phyloP scores from a whole-genome alignment of 2,888 invertebrate genomes.

The Boloria selene region DNA sequence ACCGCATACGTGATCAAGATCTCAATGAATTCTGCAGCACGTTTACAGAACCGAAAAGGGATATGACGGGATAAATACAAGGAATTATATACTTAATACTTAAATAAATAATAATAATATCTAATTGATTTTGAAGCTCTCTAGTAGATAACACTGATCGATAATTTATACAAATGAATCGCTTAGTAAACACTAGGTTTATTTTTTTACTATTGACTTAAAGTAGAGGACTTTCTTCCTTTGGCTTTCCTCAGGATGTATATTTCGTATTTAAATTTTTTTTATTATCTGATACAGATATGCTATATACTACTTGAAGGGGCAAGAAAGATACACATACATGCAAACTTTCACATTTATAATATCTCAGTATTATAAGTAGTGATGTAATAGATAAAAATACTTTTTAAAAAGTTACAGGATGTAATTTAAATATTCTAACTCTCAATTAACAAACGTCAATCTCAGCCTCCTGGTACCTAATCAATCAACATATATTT shows the following conservation, averaged over 20 bases:
- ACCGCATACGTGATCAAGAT: constrained; percentile 51
- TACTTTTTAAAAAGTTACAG: not conserved
- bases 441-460: not conserved
- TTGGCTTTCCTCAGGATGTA: too few species aligned
- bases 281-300: too few species aligned
- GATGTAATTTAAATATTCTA: constrained; percentile 1
- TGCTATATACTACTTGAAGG: too few species aligned
- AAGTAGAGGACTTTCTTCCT: too few species aligned
- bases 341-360: too few species aligned
- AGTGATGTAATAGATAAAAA: not conserved
- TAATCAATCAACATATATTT: too few species aligned
- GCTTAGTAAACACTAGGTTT: not conserved
- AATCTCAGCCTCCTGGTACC: not conserved
- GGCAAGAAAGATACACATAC: too few species aligned
- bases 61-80: not conserved
- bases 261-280: too few species aligned
- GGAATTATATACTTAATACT: not conserved
- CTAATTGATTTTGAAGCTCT: not conserved
- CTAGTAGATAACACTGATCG: too few species aligned
- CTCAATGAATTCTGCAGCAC: constrained; percentile 45
- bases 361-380: too few species aligned
- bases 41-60: constrained; percentile 22
- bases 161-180: too few species aligned
- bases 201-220: not conserved
- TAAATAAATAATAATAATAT: not conserved